Evolutionary conservation across 37 sponge, comb jelly and placozoan species (phyloP).

Genomic region (Hormiphora californensis): DNA sequence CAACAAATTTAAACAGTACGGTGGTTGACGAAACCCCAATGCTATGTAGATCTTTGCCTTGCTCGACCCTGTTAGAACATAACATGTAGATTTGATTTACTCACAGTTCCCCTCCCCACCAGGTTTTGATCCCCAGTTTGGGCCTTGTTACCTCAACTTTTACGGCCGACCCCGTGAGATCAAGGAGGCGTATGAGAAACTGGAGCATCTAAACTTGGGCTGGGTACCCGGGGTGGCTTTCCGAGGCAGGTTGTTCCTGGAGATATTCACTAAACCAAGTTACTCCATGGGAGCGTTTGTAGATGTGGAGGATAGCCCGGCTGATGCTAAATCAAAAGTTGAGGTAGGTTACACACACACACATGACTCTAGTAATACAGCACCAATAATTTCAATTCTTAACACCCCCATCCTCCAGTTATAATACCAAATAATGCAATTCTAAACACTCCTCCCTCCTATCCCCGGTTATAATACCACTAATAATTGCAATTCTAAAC

Average conservation of each 20-base stretch:
- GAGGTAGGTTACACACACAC: background rate
- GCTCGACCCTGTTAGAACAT: too few species aligned
- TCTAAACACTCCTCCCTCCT: too few species aligned
- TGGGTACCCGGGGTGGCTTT: slow-evolving; percentile 10
- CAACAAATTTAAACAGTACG: too few species aligned
- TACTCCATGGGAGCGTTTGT: background rate
- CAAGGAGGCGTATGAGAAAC: background rate
- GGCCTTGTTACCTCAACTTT: background rate
- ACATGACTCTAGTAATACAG: too few species aligned
- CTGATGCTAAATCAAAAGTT: background rate
- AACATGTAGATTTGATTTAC: too few species aligned
- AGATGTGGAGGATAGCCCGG: background rate
- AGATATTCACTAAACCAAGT: slow-evolving; percentile 8
- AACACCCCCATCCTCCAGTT: too few species aligned
- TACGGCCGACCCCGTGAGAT: slow-evolving; percentile 1
- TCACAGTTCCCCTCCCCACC: background rate
- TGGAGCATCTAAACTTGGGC: background rate
- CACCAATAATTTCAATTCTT: too few species aligned
- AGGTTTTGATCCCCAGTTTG: background rate
- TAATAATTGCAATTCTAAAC: too few species aligned
- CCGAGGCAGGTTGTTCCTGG: background rate
- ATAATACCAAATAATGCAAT: too few species aligned
- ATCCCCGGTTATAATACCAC: too few species aligned
- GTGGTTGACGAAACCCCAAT: too few species aligned
- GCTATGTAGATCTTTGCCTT: too few species aligned